Base-by-base conservation (phyloP, 1,140 invertebrate genomes). In the Brevipalpus yothersi region DNA sequence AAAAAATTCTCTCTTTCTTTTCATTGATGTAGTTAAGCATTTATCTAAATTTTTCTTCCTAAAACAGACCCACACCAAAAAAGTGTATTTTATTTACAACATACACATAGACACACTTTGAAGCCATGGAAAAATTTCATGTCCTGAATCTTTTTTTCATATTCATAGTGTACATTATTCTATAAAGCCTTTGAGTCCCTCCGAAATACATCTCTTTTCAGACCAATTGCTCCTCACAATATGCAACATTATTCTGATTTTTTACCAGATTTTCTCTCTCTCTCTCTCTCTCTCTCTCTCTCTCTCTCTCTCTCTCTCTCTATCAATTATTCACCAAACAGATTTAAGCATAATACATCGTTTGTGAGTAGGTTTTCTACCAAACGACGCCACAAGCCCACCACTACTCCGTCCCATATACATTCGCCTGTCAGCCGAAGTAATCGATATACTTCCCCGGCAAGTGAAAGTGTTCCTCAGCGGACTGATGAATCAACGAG, bases 311-410 rank as follows among this genome's bases (percentile, higher is more conserved):
- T 17, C 13, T 49, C 21, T 57, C 4, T 58, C 13, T 58, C 7
- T 2, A 19, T 39, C 41, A 13, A 41, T 31, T 31, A 31, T 31
- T 42, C 19, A 11, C 12, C 8, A 41, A 31, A 11, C 13, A 86
- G 83, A 70, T 87, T 86, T 76, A 86, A 87, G 75, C 83, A 86
- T 77, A 87, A 88, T 72, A 82, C 84, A 64, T 87, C 84, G 43
- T 88, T 88, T 72, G 84, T 88, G 66, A 84, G 83, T 67, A 80
- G 84, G 61, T 74, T 87, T 69, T 84, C 84, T 60, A 87, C 85
- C 43, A 86, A 87, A 68, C 77, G 84, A 55, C 76, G 84, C 13
- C 80, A 84, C 74, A 66, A 66, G 54, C 83, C 84, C 71, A 80
- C 80, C 67, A 79, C 80, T 60, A 79, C 80, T 47, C 76, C 81